Percentiles rank a stretch among this genome's conserved stretches.
Evolutionary conservation across 2,113 vertebrate genomes (phyloP).

Genomic region (Rhagologus leucostigma): DNA sequence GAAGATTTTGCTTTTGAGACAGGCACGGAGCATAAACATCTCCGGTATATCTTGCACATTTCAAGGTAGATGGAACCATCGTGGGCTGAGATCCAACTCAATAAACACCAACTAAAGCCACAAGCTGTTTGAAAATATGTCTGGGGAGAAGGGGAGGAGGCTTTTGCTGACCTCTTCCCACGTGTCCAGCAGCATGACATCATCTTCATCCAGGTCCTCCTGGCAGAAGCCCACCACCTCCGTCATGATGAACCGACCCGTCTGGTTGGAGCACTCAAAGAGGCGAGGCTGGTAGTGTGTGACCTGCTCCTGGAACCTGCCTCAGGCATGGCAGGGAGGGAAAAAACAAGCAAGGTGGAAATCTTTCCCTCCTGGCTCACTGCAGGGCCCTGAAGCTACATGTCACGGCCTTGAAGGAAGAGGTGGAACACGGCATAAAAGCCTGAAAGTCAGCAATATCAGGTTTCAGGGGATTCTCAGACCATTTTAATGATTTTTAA

Average conservation of each 20-base stretch:
- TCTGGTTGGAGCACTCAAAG: slow-evolving; percentile 93
- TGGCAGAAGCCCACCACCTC: slow-evolving; percentile 84
- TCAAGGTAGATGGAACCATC: background rate
- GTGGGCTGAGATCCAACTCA: background rate
- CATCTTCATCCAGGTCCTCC: slow-evolving; percentile 88
- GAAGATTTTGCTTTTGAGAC: background rate
- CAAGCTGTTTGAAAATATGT: background rate
- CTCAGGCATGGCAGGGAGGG: background rate
- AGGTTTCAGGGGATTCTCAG: rapidly evolving
- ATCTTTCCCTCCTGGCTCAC: background rate
- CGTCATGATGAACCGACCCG: slow-evolving; percentile 82
- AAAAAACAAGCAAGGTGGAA: background rate
- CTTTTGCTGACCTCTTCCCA: slow-evolving; percentile 88
- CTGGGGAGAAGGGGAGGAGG: background rate
- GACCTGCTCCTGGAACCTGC: slow-evolving; percentile 77
- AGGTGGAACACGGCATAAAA: background rate
- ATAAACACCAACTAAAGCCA: background rate
- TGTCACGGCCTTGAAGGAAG: background rate
- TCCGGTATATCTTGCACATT: rapidly evolving
- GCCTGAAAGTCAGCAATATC: background rate
- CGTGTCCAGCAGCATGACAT: slow-evolving; percentile 89
- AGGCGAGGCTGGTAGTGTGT: slow-evolving; percentile 78
- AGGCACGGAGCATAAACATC: background rate
- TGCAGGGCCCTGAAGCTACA: background rate
- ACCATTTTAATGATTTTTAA: background rate